Conservation (phyloP, 2,113 vertebrate species). For the Pelobates fuscus region DNA sequence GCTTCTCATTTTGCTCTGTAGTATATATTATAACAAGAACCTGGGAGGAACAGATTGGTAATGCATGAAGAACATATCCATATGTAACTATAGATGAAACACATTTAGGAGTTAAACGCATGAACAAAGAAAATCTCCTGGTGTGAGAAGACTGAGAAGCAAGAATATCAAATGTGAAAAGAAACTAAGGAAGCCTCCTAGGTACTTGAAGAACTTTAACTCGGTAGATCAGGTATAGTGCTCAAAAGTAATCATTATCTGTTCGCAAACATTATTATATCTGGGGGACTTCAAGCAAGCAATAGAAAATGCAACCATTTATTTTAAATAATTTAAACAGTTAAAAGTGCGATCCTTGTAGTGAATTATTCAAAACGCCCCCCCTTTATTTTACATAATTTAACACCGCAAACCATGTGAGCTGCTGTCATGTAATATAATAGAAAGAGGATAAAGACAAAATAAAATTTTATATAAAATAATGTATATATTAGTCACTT, state of each 20-base stretch:
- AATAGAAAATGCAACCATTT: too few species aligned
- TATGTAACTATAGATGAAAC: constrained; percentile 28
- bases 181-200: constrained; percentile 12
- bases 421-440: too few species aligned
- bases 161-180: constrained; percentile 35
- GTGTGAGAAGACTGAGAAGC: constrained; percentile 34
- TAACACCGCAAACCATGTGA: too few species aligned
- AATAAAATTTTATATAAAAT: too few species aligned
- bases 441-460: too few species aligned
- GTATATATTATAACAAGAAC: background rate
- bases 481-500: too few species aligned
- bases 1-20: too few species aligned
- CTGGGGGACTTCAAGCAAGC: too few species aligned
- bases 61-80: constrained; percentile 15
- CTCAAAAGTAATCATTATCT: constrained; percentile 10
- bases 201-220: constrained; percentile 24
- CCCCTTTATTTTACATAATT: too few species aligned
- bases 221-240: background rate
- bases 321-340: too few species aligned
- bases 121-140: constrained; percentile 39
- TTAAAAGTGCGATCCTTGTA: too few species aligned
- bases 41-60: background rate
- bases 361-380: too few species aligned
- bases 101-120: constrained; percentile 30
- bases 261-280: background rate